Percentiles rank a stretch among this genome's conserved stretches.
Evolutionary conservation across 2,797 vertebrate species (phyloP).

Genomic region (Enteromius radiatus): DNA sequence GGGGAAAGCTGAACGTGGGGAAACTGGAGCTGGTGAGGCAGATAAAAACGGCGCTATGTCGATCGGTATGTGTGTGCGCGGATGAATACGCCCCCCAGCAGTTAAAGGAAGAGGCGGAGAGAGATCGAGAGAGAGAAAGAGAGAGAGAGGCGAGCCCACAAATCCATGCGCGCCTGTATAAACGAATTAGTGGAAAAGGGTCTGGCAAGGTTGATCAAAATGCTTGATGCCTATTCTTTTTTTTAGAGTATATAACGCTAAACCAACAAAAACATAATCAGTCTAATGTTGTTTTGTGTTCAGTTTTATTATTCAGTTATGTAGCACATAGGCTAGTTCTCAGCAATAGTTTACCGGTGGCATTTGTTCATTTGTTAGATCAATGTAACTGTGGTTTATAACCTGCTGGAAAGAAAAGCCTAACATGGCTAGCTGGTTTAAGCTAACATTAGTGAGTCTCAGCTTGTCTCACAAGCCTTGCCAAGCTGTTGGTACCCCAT

Average conservation of each 20-base stretch:
- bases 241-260: background rate
- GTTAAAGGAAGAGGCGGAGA: conserved; percentile 48
- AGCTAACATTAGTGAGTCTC: background rate
- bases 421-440: background rate
- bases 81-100: conserved; percentile 46
- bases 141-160: background rate
- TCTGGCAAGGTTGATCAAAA: background rate
- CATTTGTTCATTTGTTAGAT: conserved; percentile 1
- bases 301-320: background rate
- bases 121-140: conserved; percentile 18
- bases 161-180: background rate
- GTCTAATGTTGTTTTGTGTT: conserved; percentile 9
- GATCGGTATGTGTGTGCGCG: conserved; percentile 43
- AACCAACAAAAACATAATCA: background rate
- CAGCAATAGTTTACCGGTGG: background rate
- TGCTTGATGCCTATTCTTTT: background rate
- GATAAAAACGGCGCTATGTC: conserved; percentile 54
- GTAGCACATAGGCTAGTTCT: background rate
- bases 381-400: background rate
- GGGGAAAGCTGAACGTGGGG: conserved; percentile 45
- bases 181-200: conserved; percentile 11
- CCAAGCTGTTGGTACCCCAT: background rate
- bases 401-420: background rate
- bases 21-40: conserved; percentile 53
- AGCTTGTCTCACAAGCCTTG: background rate